phyloP scores from a whole-genome alignment of 2,888 invertebrate species.

The Dasysyrphus albostriatus region DNA sequence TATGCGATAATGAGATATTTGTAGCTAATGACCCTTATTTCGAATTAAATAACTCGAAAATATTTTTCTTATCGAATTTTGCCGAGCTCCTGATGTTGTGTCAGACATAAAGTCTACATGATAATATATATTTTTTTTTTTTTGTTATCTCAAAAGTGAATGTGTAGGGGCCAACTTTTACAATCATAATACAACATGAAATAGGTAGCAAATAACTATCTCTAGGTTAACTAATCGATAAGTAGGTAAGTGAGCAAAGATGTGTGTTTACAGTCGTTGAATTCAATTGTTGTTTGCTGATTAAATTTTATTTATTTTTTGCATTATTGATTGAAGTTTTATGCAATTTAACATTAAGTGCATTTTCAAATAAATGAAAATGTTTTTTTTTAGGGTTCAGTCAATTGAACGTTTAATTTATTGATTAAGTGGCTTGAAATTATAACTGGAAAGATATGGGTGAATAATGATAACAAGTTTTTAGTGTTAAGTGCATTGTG shows the following conservation, averaged over 20 bases:
- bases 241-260: constrained; percentile 8
- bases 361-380: background rate
- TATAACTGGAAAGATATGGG: too few relatives aligned
- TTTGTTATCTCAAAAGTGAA: constrained; percentile 14
- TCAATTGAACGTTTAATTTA: constrained; percentile 17
- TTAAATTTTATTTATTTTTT: background rate
- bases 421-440: background rate
- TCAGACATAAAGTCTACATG: constrained; percentile 17
- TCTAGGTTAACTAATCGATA: constrained; percentile 18
- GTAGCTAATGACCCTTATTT: constrained; percentile 5
- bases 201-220: constrained; percentile 3
- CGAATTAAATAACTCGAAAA: background rate
- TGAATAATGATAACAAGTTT: background rate
- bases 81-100: background rate
- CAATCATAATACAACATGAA: background rate
- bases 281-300: constrained; percentile 2
- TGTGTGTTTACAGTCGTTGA: constrained; percentile 1
- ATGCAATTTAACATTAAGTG: constrained; percentile 4
- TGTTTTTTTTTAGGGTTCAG: constrained; percentile 9
- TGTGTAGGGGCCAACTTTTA: background rate
- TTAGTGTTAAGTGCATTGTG: background rate
- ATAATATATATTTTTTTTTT: background rate
- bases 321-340: constrained; percentile 5
- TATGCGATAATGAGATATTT: constrained; percentile 10
- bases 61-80: constrained; percentile 15